Conservation (phyloP, 2,888 invertebrate genomes). For the Cantharis rufa region DNA sequence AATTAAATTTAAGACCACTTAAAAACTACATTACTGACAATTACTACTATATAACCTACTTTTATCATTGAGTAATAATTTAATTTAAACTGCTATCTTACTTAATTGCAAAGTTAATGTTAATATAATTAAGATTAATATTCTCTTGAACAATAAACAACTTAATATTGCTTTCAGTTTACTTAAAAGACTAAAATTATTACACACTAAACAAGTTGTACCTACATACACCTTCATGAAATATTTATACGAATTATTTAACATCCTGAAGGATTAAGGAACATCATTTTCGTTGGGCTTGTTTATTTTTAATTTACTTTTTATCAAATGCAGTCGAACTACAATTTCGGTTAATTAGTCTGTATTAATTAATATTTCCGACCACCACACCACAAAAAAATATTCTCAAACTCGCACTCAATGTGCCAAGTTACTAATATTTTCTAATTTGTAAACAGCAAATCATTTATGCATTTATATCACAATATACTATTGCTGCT, state of each 20-base stretch:
- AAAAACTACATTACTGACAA: not conserved
- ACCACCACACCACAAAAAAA: too few relatives aligned
- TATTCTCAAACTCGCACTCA: too few relatives aligned
- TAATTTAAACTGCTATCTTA: not conserved
- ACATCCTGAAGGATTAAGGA: not conserved
- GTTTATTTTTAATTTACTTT: not conserved
- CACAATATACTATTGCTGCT: too few relatives aligned
- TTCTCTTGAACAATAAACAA: not conserved
- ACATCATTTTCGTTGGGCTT: not conserved
- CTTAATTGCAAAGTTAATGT: not conserved
- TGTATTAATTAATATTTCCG: too few relatives aligned
- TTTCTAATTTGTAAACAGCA: too few relatives aligned
- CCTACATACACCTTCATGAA: not conserved
- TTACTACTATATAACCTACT: not conserved
- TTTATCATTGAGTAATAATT: not conserved
- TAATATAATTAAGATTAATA: not conserved
- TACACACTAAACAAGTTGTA: not conserved
- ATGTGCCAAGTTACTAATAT: too few relatives aligned
- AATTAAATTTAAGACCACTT: not conserved
- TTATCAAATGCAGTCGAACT: not conserved
- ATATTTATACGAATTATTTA: not conserved
- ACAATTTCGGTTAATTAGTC: not conserved
- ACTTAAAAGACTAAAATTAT: not conserved
- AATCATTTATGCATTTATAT: too few relatives aligned
- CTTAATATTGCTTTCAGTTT: not conserved